Base-by-base conservation (phyloP, 2,113 vertebrate species). In the Fulmarus glacialis region DNA sequence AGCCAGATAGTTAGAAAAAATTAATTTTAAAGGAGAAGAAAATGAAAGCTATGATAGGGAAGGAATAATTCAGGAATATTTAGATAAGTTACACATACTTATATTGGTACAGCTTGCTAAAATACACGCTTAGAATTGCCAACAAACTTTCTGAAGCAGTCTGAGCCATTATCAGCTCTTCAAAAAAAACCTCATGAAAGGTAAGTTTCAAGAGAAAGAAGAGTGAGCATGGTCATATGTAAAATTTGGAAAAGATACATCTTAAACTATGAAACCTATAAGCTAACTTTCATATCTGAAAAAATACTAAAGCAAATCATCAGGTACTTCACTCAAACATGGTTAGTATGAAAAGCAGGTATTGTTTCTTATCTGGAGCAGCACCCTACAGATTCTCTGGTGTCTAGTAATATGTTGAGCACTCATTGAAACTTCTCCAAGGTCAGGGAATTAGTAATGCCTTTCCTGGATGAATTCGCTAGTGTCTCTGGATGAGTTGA, bases 101-200 rank as follows among this genome's bases (percentile, higher is more conserved):
- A 6, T 53, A 50, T 6, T 11, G 12, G 5, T 47, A 73, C 14
- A 47, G 3, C 15, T 81, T 83, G 43, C 12, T 13, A 73, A 60
- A 52, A 64, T 12, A 24, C 19, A 36, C 3, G 3, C 13, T 82
- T 60, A 52, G 5, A n/a, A 56, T 12, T 68, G 24, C 52, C 30
- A 74, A n/a, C 7, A 72, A 59, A 36, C 8, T 48, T 78, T 62
- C 3, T 3, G 26, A 84, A 74, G 23, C 7, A 42, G 17, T 32
- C 20, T 34, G 20, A 90, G 21, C 11, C 8, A 15, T 66, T 64
- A 36, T 3, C 8, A 56, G 16, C 10, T 52, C 70, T 82, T 67
- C 27, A 4, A 21, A 66, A 64, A 70, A 70, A 53, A 26, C 3
- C 3, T 58, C 3, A 15, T 17, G 40, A 12, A 38, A 0, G 12